Base-by-base conservation (phyloP, 2,113 vertebrate genomes). In the Abramis brama region DNA sequence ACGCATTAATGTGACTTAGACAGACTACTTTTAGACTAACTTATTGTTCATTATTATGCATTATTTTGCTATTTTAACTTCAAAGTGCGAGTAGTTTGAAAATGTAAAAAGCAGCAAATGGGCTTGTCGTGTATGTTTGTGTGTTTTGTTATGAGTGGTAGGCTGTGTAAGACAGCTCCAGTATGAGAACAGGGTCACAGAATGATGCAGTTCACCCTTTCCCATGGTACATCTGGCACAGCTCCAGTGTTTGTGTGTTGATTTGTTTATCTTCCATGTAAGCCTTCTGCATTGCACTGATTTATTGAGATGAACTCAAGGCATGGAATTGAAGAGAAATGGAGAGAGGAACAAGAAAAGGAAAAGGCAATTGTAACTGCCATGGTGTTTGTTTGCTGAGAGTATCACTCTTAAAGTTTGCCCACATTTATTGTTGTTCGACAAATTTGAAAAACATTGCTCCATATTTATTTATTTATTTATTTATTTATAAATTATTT, bases 161-260 rank as follows among this genome's bases (percentile, higher is more conserved):
- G 10, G 68, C 4, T 47, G 57, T 47, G 27, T 52, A 47, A 59
- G 78, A 80, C 74, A 19, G 75, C 55, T 43, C 6, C 27, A 36
- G 77, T 82, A 86, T 91, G 89, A 91, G 87, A 91, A 91, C 88
- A 45, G 75, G 87, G 74, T 82, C 76, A 30, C 21, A 36, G 81
- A 86, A 85, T 85, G 57, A 90, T 57, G 45, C 27, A 76, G 84
- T 81, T 90, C 84, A 79, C 45, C 27, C 55, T 91, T 91, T 91
- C 91, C 91, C 91, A 90, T 86, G 87, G 88, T 77, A 88, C 85
- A 71, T 71, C 86, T 90, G 89, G 86, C 89, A 47, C 23, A 30
- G 71, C 55, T 86, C 88, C 87, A 90, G 80, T 10, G 25, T 77
- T 50, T 87, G 60, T 43, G 76, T 77, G 45, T 77, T 23, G 59